Evolutionary conservation across 37 sponge, comb jelly and placozoan genomes (phyloP), one percentile per base, ranked within the genome.

Genomic region (Dysidea cf. avara): DNA sequence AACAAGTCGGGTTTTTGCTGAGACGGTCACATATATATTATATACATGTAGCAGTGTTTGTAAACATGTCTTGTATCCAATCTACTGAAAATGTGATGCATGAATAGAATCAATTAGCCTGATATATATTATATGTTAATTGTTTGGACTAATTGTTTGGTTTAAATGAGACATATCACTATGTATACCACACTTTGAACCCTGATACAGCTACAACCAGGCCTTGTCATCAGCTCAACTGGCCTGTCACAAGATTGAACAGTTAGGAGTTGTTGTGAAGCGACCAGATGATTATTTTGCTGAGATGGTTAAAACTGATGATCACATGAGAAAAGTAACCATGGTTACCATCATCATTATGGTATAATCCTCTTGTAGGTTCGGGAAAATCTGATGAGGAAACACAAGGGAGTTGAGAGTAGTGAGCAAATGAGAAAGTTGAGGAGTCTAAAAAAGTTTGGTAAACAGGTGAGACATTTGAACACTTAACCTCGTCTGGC

Each of bases 251-350:
- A 82, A 88, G 54, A 69, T 95, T 46, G 72, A 76, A 34, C 80
- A 84, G 47, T 43, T 82, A 12, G 89, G 71, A n/a, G 76, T 92
- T 1, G 66, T 81, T 16, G 85, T 71, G 22, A 29, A 68, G n/a
- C 46, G 96, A 59, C 96, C 96, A 1, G 93, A 85, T 29, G 95
- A 94, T 64, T 97, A 92, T 61, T 97, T 97, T 66, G 99, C 99
- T 14, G 99, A 97, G 68, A 97, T 97, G 99, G 77, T 97, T 39
- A 97, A 97, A 54, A 81, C 81, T 36, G 99, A 97, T 60, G 92
- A 89, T 43, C 99, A 97, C 85, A 97, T 97, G 99, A 85, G 89
- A 62, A 81, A 83, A 64, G 86, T 89, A 28, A 53, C 12, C 31
- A 68, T 0, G 26, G 50, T 18, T 12, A 43, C 18, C 40, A 38